Percentiles rank a stretch among this genome's conserved stretches.
Evolutionary conservation across 2,113 vertebrate genomes (phyloP).

Genomic region (Acrocephalus arundinaceus): DNA sequence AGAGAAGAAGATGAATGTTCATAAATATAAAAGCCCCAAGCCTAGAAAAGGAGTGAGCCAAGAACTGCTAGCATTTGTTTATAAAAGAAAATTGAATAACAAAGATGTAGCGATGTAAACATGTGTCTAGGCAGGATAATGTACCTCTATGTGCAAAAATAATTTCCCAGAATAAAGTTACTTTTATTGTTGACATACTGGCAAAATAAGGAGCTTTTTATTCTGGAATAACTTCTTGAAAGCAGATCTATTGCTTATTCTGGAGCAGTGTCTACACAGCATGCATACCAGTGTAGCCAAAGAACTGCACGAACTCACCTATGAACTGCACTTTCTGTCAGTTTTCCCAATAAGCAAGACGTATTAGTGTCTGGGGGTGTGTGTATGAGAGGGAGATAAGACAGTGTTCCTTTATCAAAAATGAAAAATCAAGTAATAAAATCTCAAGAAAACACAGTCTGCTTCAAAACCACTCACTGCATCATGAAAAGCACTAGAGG

Average conservation of each 20-base stretch:
- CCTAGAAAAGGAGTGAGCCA: neutral
- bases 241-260: neutral
- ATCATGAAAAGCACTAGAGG: neutral
- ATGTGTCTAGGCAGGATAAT: neutral
- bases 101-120: neutral
- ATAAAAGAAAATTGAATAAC: neutral
- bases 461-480: neutral
- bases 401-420: neutral
- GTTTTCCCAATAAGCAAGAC: neutral
- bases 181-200: neutral
- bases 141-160: neutral
- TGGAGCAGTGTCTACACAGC: neutral
- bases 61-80: neutral
- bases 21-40: neutral
- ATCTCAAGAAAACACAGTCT: neutral
- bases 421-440: neutral
- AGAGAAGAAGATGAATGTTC: neutral
- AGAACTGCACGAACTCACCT: neutral
- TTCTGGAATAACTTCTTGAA: neutral
- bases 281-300: rapidly evolving
- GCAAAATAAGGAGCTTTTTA: neutral
- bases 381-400: neutral
- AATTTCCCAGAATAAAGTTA: neutral
- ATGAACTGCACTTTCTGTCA: neutral
- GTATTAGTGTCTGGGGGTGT: neutral